These are phyloP conservation scores for Lordiphosa mommai DNA, from an alignment of 1,140 invertebrate genomes.

Conservation along the genomic window DNA sequence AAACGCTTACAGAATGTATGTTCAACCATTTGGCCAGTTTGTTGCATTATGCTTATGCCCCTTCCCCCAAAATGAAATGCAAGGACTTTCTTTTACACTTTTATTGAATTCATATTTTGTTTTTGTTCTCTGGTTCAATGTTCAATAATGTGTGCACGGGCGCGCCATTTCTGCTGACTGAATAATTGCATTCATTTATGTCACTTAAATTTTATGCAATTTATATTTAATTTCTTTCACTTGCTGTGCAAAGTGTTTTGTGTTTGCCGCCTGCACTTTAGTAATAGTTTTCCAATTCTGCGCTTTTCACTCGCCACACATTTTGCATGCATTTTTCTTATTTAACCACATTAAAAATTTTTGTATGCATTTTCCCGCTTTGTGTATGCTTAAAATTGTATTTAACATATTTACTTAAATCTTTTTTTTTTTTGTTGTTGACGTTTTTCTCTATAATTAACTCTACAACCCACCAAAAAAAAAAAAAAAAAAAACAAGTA, in stretches of 20 bases:
- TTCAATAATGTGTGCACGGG: constrained; percentile 9
- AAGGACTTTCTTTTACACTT: constrained; percentile 41
- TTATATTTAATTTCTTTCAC: constrained; percentile 33
- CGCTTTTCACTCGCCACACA: background rate
- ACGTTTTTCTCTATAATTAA: constrained; percentile 43
- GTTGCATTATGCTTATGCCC: no score
- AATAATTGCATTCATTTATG: constrained; percentile 23
- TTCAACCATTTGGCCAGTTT: no score
- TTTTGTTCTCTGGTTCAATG: constrained; percentile 17
- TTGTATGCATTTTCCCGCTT: constrained; percentile 44
- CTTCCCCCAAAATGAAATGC: no score
- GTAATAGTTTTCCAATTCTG: background rate
- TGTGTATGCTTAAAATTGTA: constrained; percentile 48
- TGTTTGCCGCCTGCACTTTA: background rate
- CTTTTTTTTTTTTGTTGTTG: background rate
- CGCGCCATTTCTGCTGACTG: background rate
- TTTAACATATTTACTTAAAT: constrained; percentile 44
- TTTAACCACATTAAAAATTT: constrained; percentile 45
- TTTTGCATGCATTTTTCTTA: constrained; percentile 16
- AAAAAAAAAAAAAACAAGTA: constrained; percentile 7
- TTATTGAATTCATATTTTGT: constrained; percentile 51
- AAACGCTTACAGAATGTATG: background rate
- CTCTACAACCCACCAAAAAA: constrained; percentile 31
- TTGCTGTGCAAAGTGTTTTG: constrained; percentile 20
- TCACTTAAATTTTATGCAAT: constrained; percentile 34